Evolutionary conservation across 2,888 invertebrate genomes (phyloP), one percentile per base, ranked within the genome.

Genomic region (Oligia strigilis): DNA sequence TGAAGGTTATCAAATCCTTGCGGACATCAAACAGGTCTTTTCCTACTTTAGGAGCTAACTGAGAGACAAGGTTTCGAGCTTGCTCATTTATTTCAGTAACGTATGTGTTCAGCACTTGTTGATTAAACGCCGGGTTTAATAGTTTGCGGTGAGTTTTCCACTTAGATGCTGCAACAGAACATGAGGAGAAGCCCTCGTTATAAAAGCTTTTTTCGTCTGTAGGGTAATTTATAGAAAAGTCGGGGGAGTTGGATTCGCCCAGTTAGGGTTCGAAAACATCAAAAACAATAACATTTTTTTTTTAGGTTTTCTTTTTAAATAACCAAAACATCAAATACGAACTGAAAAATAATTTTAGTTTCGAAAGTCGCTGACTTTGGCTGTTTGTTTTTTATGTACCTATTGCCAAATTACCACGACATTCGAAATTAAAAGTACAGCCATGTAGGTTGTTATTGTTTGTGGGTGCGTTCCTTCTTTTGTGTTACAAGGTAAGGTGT

Each of bases 61-160:
- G 64, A 0, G 85, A 70, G 1, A 88, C 80, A 43, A 94, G 78
- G 2, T 72, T 65, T 9, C 74, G 74, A 0, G 91, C 84, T 43
- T 93, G 91, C 0, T 49, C 65, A 72, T 93, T 93, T 55, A 91
- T 90, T 11, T 90, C 80, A 2, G 82, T 79, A 14, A 92, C 73
- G n/a, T 89, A 92, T 0, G 90, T 82, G 29, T 91, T 84, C 6
- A 92, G 75, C 11, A 91, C 85, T 67, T 85, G 83, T 40, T 90
- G 89, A 19, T 90, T 90, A 77, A 94, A 93, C 0, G 92, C 87
- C 8, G 93, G 92, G 36, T 84, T 91, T 17, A 94, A 78, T 6
- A 92, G 67, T 66, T 90, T 94, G 0, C 94, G 90, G 29, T 93
- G 92, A 4, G 60, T 74, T 55, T 91, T 92, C 94, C 94, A 94